Conservation (phyloP, 2,888 invertebrate species). For the Hyposoter didymator region DNA sequence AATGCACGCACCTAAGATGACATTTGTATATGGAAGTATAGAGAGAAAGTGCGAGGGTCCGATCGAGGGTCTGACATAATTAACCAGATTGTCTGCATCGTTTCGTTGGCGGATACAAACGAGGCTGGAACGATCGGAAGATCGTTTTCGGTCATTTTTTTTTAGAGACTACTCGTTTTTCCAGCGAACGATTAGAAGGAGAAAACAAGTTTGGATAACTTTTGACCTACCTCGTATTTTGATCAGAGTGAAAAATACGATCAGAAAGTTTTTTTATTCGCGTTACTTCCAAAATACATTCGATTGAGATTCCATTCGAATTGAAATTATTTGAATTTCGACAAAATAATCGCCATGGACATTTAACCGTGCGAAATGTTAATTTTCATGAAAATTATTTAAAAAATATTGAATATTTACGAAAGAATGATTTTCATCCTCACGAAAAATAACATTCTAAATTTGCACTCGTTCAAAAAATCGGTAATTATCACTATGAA, state of each 20-base stretch:
- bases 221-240: background rate
- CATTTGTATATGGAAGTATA: conserved; percentile 32
- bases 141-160: background rate
- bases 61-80: conserved; percentile 67
- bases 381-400: background rate
- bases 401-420: too few species aligned
- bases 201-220: background rate
- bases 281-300: too few species aligned
- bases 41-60: conserved; percentile 59
- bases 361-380: background rate
- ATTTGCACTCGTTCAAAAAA: too few species aligned
- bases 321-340: background rate
- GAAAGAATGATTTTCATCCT: too few species aligned
- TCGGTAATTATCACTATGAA: too few species aligned
- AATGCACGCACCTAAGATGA: background rate
- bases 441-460: too few species aligned
- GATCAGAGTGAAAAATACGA: background rate
- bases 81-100: conserved; percentile 72
- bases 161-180: background rate
- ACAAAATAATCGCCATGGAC: background rate
- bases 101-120: conserved; percentile 40
- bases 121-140: conserved; percentile 1
- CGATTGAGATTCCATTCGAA: background rate
- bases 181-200: background rate
- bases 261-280: background rate